Evolutionary conservation across 2,888 invertebrate species (phyloP).

Genomic region (Epinotia brunnichana): DNA sequence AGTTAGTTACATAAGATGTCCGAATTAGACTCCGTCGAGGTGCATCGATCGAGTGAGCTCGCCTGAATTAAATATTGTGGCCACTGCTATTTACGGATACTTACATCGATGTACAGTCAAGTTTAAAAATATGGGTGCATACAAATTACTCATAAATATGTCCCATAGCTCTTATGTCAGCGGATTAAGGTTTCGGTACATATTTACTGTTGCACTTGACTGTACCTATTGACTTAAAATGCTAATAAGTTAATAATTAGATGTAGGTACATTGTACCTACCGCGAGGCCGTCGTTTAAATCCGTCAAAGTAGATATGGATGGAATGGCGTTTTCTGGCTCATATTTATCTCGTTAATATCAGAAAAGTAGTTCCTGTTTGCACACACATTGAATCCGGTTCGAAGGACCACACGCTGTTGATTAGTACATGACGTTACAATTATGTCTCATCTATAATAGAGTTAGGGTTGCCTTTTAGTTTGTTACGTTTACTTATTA

Average conservation of each 20-base stretch:
- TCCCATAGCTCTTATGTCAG: too few relatives aligned
- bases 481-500: too few relatives aligned
- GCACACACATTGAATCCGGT: neutral
- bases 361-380: too few relatives aligned
- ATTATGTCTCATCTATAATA: too few relatives aligned
- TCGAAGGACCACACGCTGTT: too few relatives aligned
- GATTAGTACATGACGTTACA: too few relatives aligned
- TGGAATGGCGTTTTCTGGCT: neutral
- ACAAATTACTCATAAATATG: too few relatives aligned
- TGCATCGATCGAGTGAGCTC: slow-evolving; percentile 31
- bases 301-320: neutral
- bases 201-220: too few relatives aligned
- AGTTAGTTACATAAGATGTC: slow-evolving; percentile 38
- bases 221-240: slow-evolving; percentile 1
- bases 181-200: too few relatives aligned
- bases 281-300: neutral
- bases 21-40: slow-evolving; percentile 37
- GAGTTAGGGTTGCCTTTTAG: too few relatives aligned
- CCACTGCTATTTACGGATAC: slow-evolving; percentile 25
- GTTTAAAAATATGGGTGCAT: too few relatives aligned
- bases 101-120: too few relatives aligned
- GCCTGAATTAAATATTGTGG: slow-evolving; percentile 40
- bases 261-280: neutral
- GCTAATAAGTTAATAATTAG: neutral
- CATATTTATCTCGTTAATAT: neutral